Base-by-base conservation (phyloP, 2,113 vertebrate genomes). In the Coregonus clupeaformis region DNA sequence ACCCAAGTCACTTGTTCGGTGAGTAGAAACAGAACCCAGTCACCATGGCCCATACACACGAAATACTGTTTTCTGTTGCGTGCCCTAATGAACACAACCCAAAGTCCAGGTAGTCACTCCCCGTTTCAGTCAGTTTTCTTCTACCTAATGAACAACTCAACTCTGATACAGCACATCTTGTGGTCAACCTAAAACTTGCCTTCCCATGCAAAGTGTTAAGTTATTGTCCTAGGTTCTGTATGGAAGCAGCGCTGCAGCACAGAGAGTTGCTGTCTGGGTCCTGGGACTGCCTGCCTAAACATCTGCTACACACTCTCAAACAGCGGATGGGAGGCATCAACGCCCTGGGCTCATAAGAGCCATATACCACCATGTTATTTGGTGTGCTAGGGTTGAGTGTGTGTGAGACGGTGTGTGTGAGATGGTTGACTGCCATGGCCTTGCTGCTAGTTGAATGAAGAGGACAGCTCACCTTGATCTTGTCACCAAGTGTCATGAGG, bases 261-360 rank as follows among this genome's bases (percentile, higher is more conserved):
- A 94, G 94, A 85, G 94, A 97, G 83, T 89, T 89, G 64, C 72
- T 98, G 86, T 94, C 95, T 47, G 89, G 80, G 71, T 93, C 94
- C 52, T 97, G 96, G 96, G 93, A 96, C 78, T 96, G 93, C 82
- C 94, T 99, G 79, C 97, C 97, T 59, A 97, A 97, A 88, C 96
- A 97, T 85, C 86, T 99, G 65, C 94, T 98, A 72, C 92, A 94
- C 87, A 95, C 91, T 79, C 92, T 98, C 68, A 92, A 94, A 60
- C 94, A 94, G 91, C 93, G 95, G 55, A 94, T 95, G 27, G 89
- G 92, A 0, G 94, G 89, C 69, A 94, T 92, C 89, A 97, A 60
- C n/a, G n/a, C n/a, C 57, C 57, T 60, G 57, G 57, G 57, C 13
- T 60, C 20, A 22, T 60, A 42, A 42, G 57, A 22, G 16, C 13